These are phyloP conservation scores for Athalia cordata DNA, from an alignment of 2,888 invertebrate species.

Conservation along the genomic window DNA sequence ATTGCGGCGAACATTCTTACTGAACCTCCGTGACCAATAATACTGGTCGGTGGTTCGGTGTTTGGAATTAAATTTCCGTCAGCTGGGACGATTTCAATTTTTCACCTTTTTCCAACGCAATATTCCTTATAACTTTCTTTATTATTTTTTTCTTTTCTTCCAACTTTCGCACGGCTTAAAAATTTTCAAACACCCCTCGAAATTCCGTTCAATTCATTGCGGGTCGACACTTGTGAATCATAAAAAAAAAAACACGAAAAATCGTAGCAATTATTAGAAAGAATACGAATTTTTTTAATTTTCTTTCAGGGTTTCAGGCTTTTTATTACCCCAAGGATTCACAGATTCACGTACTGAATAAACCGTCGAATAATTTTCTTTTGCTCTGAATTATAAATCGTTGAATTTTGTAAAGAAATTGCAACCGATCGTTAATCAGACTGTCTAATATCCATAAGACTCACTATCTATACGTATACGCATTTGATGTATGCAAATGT, in stretches of 20 bases:
- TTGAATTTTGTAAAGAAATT: too few relatives aligned
- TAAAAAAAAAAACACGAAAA: background rate
- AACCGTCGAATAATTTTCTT: too few relatives aligned
- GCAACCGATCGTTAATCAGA: too few relatives aligned
- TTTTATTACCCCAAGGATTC: background rate
- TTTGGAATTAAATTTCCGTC: too few relatives aligned
- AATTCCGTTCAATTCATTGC: background rate
- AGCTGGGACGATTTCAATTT: too few relatives aligned
- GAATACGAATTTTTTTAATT: too few relatives aligned
- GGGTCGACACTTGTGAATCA: background rate
- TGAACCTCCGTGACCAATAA: conserved; percentile 15
- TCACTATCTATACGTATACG: conserved; percentile 30
- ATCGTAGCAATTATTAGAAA: background rate
- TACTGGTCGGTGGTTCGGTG: too few relatives aligned
- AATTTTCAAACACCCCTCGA: background rate
- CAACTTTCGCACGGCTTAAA: background rate
- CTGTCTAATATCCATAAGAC: conserved; percentile 23
- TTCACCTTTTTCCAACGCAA: too few relatives aligned
- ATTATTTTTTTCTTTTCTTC: too few relatives aligned
- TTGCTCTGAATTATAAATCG: too few relatives aligned
- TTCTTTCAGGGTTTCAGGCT: too few relatives aligned
- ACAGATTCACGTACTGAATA: background rate
- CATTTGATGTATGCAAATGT: conserved; percentile 16
- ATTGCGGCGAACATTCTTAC: conserved; percentile 69
- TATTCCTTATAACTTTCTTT: too few relatives aligned